Base-by-base conservation (phyloP, 2,113 vertebrate genomes). In the Tonatia bakeri region DNA sequence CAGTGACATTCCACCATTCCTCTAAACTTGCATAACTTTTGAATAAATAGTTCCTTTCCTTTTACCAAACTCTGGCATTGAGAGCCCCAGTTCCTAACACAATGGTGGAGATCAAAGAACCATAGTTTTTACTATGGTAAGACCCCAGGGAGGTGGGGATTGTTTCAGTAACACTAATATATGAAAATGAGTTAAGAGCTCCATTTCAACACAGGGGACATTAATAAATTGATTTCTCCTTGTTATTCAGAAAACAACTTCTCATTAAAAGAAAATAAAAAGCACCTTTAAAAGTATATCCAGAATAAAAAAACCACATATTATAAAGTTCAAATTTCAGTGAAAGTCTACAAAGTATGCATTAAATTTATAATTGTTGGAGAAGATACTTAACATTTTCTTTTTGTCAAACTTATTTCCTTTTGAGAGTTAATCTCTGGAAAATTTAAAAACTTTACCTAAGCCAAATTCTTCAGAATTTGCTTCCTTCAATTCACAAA, bases 281-380 rank as follows among this genome's bases (percentile, higher is more conserved):
- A 43, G 5, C 4, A 36, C 86, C 3, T 65, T 88, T 85, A 24
- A 14, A 56, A 77, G 70, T 56, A 70, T 43, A 73, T 40, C 13
- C 7, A n/a, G 28, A 81, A 8, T 43, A 24, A 36, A 56, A 83
- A 87, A 0, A 12, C 1, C 11, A 52, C 5, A 61, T 91, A 83
- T 75, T 83, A 67, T 15, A 33, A 91, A 43, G 24, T 50, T 96
- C 16, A 15, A 73, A 38, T 88, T 86, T 86, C 31, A 38, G 36
- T 43, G 31, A 61, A 85, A 92, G 38, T 56, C 36, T 69, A 79
- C 9, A 82, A 84, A 26, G 3, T 77, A 0, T 59, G 76, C 4
- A 88, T 82, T 97, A 73, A 38, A 50, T 89, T 56, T 86, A 47
- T 59, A 96, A 76, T 91, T 77, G 6, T 93, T 87, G 20, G 2